Evolutionary conservation across 2,113 vertebrate species (phyloP).

Genomic region (Callipepla californica): DNA sequence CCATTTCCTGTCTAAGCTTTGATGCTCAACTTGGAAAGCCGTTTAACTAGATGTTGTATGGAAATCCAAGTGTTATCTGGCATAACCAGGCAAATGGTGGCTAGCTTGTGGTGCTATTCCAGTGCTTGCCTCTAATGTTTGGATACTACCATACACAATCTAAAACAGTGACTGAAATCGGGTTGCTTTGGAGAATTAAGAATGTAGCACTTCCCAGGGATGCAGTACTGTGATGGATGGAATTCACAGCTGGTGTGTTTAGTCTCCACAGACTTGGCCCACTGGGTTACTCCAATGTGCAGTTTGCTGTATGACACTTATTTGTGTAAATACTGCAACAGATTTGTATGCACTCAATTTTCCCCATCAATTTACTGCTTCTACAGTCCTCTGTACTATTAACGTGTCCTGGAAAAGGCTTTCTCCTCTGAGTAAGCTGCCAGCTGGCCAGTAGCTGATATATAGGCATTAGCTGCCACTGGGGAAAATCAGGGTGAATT

Average conservation of each 20-base stretch:
- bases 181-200: background rate
- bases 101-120: background rate
- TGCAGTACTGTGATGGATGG: background rate
- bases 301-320: background rate
- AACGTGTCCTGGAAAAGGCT: background rate
- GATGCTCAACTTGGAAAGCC: background rate
- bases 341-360: fast-evolving
- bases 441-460: background rate
- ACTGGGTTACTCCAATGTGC: background rate
- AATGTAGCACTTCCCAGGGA: background rate
- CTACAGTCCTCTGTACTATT: background rate
- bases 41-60: background rate
- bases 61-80: background rate
- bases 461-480: background rate
- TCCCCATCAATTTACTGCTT: background rate
- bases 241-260: background rate
- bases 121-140: background rate
- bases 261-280: background rate
- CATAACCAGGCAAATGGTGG: background rate
- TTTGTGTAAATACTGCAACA: background rate
- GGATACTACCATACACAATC: background rate
- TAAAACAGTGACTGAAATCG: background rate
- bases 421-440: background rate
- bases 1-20: background rate
- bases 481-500: slow-evolving; percentile 17